Percentiles rank a stretch among this genome's conserved stretches.
Evolutionary conservation across 2,113 vertebrate genomes (phyloP).

Genomic region (Prietella phreatophila): DNA sequence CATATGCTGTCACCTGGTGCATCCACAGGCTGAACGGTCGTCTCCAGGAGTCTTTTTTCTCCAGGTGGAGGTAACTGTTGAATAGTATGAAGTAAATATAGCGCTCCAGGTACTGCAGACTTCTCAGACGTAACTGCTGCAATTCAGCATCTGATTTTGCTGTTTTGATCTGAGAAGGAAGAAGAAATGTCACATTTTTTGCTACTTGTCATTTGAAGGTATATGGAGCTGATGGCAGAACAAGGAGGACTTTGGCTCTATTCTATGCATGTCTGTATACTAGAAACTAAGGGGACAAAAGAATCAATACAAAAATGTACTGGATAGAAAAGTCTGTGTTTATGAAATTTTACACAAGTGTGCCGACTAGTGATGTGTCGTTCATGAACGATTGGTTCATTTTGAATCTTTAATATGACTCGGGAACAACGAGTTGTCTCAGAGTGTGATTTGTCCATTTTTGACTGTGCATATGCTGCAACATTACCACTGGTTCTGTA

Average conservation of each 20-base stretch:
- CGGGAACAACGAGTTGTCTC: too few relatives aligned
- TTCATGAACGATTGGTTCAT: too few relatives aligned
- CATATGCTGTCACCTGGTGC: slow-evolving; percentile 71
- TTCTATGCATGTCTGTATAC: not conserved
- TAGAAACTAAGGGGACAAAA: not conserved
- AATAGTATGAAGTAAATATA: slow-evolving; percentile 86
- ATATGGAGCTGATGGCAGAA: not conserved
- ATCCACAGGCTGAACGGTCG: slow-evolving; percentile 83
- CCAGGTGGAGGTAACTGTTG: slow-evolving; percentile 82
- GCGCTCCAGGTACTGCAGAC: slow-evolving; percentile 83
- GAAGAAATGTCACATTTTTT: not conserved
- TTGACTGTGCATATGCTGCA: too few relatives aligned
- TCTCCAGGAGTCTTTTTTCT: slow-evolving; percentile 80
- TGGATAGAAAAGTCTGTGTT: not conserved
- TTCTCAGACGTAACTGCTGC: slow-evolving; percentile 68
- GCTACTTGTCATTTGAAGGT: not conserved
- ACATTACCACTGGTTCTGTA: too few relatives aligned
- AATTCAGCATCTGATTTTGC: slow-evolving; percentile 69
- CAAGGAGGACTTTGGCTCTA: not conserved
- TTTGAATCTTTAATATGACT: too few relatives aligned
- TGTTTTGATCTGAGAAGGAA: slow-evolving; percentile 69
- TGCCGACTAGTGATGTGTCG: too few relatives aligned
- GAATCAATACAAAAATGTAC: not conserved
- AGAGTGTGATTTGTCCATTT: too few relatives aligned
- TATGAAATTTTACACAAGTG: not conserved